Evolutionary conservation across 2,888 invertebrate genomes (phyloP).

Genomic region (Limnephilus auricula): DNA sequence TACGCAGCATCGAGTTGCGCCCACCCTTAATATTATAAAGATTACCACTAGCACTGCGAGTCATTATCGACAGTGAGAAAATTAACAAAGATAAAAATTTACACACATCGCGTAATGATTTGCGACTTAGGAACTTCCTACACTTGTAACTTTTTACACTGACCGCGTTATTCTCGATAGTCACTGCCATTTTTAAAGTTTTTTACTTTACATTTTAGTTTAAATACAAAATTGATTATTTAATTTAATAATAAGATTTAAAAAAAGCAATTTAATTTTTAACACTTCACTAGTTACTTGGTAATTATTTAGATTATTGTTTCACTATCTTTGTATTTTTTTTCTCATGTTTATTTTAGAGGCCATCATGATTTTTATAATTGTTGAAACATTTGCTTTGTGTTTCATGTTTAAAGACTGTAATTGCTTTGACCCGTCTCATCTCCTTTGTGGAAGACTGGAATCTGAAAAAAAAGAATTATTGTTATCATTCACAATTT

Average conservation of each 20-base stretch:
- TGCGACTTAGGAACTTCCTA: not conserved
- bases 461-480: not conserved
- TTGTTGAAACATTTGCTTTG: not conserved
- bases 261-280: not conserved
- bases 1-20: conserved; percentile 84
- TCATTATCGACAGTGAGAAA: conserved; percentile 48
- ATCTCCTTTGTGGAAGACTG: not conserved
- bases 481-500: not conserved
- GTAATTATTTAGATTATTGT: not conserved
- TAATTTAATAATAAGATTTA: not conserved
- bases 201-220: conserved; percentile 39
- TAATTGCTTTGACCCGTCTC: not conserved
- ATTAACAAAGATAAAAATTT: conserved; percentile 38
- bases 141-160: not conserved
- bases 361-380: not conserved
- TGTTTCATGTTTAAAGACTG: not conserved
- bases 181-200: conserved; percentile 41
- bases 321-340: conserved; percentile 2
- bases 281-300: not conserved
- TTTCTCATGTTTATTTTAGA: not conserved
- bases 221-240: not conserved
- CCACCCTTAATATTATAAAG: conserved; percentile 71
- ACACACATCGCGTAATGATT: conserved; percentile 5
- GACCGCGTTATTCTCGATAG: not conserved
- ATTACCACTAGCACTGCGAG: conserved; percentile 71